Evolutionary conservation across 2,797 vertebrate species (phyloP).

Genomic region (Notamacropus eugenii): DNA sequence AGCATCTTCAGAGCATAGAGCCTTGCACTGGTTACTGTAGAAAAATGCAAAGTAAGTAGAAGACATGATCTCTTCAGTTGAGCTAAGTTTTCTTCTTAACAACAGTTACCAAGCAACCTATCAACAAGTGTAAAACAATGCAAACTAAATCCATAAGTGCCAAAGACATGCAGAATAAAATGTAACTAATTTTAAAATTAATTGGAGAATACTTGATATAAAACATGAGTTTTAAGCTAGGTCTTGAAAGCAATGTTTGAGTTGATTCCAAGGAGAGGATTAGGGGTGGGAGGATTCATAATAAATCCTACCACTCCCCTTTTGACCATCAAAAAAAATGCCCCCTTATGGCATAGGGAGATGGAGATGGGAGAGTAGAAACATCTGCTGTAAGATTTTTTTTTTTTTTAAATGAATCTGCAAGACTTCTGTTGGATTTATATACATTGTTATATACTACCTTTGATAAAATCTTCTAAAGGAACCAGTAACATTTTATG

Average conservation of each 20-base stretch:
- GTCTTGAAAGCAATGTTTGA: background rate
- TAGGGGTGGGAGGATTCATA: background rate
- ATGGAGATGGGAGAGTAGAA: background rate
- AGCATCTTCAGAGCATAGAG: background rate
- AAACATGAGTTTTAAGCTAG: background rate
- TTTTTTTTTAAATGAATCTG: background rate
- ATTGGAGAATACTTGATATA: background rate
- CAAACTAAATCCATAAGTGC: background rate
- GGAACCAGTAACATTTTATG: background rate
- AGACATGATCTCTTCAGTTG: background rate
- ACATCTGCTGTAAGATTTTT: background rate
- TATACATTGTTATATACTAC: background rate
- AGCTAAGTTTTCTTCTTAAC: background rate
- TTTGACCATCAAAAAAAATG: background rate
- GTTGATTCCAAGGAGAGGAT: background rate
- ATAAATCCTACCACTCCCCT: background rate
- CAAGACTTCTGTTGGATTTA: background rate
- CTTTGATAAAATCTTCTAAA: background rate
- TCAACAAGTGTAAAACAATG: background rate
- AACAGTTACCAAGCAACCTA: background rate
- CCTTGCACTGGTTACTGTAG: background rate
- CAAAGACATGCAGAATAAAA: background rate
- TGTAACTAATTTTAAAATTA: background rate
- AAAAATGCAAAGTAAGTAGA: background rate
- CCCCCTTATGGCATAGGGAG: background rate